These are phyloP conservation scores for Sarcophaga rosellei DNA, from an alignment of 2,888 invertebrate species.

Conservation along the genomic window DNA sequence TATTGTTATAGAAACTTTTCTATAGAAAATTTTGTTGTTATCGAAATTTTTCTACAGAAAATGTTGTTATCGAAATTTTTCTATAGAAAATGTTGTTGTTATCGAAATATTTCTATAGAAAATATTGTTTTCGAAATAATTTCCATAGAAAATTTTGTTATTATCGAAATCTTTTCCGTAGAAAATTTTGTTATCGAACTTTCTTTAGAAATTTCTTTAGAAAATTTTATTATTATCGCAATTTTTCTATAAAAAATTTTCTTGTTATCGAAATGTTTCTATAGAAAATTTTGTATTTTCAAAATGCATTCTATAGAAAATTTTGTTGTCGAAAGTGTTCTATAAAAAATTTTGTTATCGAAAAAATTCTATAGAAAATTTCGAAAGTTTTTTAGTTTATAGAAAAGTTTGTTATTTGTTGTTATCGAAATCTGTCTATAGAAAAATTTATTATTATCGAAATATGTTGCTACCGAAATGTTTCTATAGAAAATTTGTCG, in stretches of 20 bases:
- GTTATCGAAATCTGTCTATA: background rate
- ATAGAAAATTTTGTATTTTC: too few species aligned
- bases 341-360: background rate
- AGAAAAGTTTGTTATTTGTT: background rate
- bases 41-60: too few species aligned
- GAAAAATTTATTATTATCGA: background rate
- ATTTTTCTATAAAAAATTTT: too few species aligned
- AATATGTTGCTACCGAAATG: background rate
- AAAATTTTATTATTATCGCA: too few species aligned
- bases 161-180: too few species aligned
- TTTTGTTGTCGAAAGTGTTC: background rate
- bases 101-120: background rate
- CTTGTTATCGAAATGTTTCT: background rate
- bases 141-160: background rate
- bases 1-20: too few species aligned
- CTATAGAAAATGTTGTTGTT: too few species aligned
- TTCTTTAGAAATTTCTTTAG: too few species aligned
- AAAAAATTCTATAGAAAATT: background rate
- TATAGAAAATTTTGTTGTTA: too few species aligned
- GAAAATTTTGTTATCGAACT: background rate
- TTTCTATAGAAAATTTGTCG: background rate
- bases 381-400: background rate
- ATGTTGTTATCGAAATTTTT: too few species aligned
- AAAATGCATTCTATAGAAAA: too few species aligned
- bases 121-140: background rate